Evolutionary conservation across 2,888 invertebrate genomes (phyloP), one percentile per base, ranked within the genome.

Genomic region (Hipparchia semele): DNA sequence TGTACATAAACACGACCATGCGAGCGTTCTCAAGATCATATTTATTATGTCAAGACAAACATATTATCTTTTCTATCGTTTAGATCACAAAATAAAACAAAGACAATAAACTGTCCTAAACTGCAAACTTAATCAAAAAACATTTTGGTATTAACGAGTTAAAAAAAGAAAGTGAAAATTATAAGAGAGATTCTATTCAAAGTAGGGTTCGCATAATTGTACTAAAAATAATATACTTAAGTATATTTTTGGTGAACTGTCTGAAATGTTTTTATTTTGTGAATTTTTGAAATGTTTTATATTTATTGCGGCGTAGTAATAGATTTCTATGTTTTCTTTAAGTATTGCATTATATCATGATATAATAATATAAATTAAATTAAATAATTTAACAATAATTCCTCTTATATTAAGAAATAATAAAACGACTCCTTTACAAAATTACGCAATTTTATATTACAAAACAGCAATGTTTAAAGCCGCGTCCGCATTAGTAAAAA

Each of bases 391-490:
- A 60, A 60, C 59, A 60, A 60, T 60, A 6, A n/a, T 58, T 23
- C 39, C 59, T 39, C 39, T 60, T 13, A 46, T 49, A 46, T 6
- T 33, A 12, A 8, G 2, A 46, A 9, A 13, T 49, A 68, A 39
- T 5, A 53, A 51, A 61, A 60, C 9, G n/a, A 53, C 53, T 53
- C 13, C 60, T 61, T 60, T n/a, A 69, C 45, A 53, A 61, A 53
- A 61, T 61, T 53, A 69, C 39, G 51, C 60, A 6, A 59, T n/a
- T 33, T 60, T 51, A 51, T 51, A 53, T 51, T 33, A 69, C 69
- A 45, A 60, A 9, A 46, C 1, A 59, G 68, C 64, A 56, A 64
- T 58, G 59, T 65, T 69, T 69, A 61, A 53, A 58, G 8, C 23
- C 58, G 6, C 23, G 58, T 58, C 58, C 8, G 23, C 23, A 58